Evolutionary conservation across 2,113 vertebrate genomes (phyloP), one percentile per base, ranked within the genome.

Genomic region (Pluvialis apricaria): DNA sequence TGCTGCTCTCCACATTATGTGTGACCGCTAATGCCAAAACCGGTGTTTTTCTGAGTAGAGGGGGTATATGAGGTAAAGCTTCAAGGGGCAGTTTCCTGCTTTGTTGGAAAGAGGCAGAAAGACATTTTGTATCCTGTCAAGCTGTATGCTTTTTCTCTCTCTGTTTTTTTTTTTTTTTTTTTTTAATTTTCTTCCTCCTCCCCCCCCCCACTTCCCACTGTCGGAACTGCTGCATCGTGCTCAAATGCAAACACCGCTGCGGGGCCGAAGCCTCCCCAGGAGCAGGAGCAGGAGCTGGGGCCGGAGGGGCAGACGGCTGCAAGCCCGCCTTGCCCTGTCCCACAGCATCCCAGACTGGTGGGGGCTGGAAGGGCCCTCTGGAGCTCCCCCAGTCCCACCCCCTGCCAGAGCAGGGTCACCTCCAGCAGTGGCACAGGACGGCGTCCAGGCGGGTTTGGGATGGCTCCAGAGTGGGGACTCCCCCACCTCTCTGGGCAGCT

Each of bases 41-140:
- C 13, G 15, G 29, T 28, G 4, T 47, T 49, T 38, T 72, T 28
- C 61, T 25, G 28, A n/a, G 47, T 15, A 21, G 13, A 60, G 82
- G 42, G 89, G 68, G 36, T 32, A 13, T 17, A 2, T 15, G 60
- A 90, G 38, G 62, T 25, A 52, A 61, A 57, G 29, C 68, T 93
- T 70, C 8, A 13, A 44, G 83, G 79, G 55, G 38, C 70, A 91
- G 49, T 55, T 86, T 92, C 86, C 51, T 93, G 55, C 44, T 71
- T 80, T 44, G 28, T 21, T 78, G 62, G 71, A 49, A 92, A 83
- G 81, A 94, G 32, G 51, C 71, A 60, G 65, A n/a, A 79, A 42
- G 29, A 42, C 38, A 61, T 94, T 95, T 31, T 84, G 90, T 60
- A 47, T 96, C 51, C 47, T 96, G 94, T 77, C 87, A 90, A 84